Base-by-base conservation (phyloP, 2,113 vertebrate genomes). In the Podiceps cristatus region DNA sequence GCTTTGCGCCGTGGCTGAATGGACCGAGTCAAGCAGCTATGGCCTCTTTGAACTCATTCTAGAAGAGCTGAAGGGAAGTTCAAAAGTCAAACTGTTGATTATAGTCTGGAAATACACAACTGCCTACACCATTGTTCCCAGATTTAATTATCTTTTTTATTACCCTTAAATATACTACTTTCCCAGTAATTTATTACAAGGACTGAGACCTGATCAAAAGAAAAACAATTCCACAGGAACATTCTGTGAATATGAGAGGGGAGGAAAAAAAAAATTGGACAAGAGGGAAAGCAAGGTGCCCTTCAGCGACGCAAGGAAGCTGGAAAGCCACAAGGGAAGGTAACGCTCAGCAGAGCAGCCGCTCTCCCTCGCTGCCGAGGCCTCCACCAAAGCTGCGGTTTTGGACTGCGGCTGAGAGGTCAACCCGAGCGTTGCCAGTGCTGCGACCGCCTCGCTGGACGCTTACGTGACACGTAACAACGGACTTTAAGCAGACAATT, bases 351-450 rank as follows among this genome's bases (percentile, higher is more conserved):
- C 4, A 25, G 45, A 11, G n/a, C 24, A 1, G 67, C 42, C 17
- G 42, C 1, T 49, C 29, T 8, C 73, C 73, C 9, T 13, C 8
- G 0, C 78, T 40, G n/a, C 40, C 25, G 8, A 31, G 45, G 59
- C 4, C 73, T 24, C 59, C 29, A 1, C 37, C 37, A 37, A 37
- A 37, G 7, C 45, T 5, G 3, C 1, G 0, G 10, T 2, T 72
- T 7, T 5, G 9, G 64, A 42, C 45, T 5, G 24, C 2, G 3
- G 45, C 53, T 14, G 67, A 29, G 50, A 18, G 16, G 28, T 0
- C 1, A 45, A 11, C 1, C 1, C 0, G 2, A 37, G 60, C 0
- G 2, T 5, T 4, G 20, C 23, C 49, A 9, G 37, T 2, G 49
- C 74, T 18, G 42, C 0, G 18, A 25, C 5, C 5, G 23, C 35